These are phyloP conservation scores for Merodon equestris DNA, from an alignment of 2,888 invertebrate species.

Conservation along the genomic window DNA sequence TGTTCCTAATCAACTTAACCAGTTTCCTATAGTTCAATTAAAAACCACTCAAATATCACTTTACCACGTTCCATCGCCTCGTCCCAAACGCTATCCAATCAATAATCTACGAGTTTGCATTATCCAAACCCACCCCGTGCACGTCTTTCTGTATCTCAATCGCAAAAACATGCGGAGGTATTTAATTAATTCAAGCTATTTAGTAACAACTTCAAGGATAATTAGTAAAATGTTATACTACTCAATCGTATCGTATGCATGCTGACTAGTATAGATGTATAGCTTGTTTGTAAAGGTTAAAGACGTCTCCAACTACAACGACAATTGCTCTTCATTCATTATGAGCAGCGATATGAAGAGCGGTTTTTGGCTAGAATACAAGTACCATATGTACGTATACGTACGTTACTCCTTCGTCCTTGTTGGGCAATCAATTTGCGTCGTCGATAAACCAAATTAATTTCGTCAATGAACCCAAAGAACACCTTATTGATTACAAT, in stretches of 20 bases:
- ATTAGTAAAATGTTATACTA: conserved; percentile 65
- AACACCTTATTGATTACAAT: conserved; percentile 67
- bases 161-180: conserved; percentile 44
- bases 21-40: conserved; percentile 53
- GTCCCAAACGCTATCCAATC: not conserved
- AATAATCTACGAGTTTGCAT: conserved; percentile 5
- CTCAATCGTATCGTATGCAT: conserved; percentile 34
- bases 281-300: not conserved
- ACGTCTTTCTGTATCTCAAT: conserved; percentile 22
- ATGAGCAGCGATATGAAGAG: conserved; percentile 37
- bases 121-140: conserved; percentile 35
- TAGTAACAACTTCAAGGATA: conserved; percentile 65
- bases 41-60: conserved; percentile 55
- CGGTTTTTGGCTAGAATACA: conserved; percentile 38
- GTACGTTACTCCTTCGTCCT: too few relatives aligned
- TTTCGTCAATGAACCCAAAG: conserved; percentile 62
- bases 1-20: too few relatives aligned
- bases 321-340: conserved; percentile 58
- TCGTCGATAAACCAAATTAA: conserved; percentile 68
- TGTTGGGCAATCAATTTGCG: conserved; percentile 60
- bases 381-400: not conserved
- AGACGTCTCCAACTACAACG: conserved; percentile 28
- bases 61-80: conserved; percentile 10
- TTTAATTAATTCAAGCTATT: conserved; percentile 66
- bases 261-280: not conserved